phyloP scores from a whole-genome alignment of 2,888 invertebrate genomes.

The Leucoma salicis region DNA sequence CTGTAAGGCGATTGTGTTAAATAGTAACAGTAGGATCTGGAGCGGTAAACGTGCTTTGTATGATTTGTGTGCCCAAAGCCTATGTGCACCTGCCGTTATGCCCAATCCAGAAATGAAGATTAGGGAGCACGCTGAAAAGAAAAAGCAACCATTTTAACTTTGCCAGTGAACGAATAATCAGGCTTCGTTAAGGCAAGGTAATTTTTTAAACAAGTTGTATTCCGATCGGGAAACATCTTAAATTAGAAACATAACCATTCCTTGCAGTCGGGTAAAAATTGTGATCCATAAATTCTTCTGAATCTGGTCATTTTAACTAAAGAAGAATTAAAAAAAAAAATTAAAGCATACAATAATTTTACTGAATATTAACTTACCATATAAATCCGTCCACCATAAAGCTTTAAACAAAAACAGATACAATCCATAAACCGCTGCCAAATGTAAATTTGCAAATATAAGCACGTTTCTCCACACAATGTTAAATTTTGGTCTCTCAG shows the following conservation, averaged over 20 bases:
- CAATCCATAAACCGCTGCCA: slow-evolving; percentile 85
- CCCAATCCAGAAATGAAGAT: slow-evolving; percentile 92
- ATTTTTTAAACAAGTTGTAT: too few species aligned
- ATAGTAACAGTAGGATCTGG: slow-evolving; percentile 74
- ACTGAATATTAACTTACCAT: not conserved
- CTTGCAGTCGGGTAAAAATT: too few species aligned
- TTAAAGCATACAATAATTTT: too few species aligned
- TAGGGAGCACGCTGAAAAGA: slow-evolving; percentile 84
- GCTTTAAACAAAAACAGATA: slow-evolving; percentile 86
- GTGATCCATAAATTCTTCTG: too few species aligned
- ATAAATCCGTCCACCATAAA: slow-evolving; percentile 83
- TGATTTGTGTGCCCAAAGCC: slow-evolving; percentile 95
- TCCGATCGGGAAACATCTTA: too few species aligned
- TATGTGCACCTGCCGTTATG: slow-evolving; percentile 96
- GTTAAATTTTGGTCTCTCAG: not conserved
- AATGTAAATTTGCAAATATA: slow-evolving; percentile 85
- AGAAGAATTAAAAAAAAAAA: too few species aligned
- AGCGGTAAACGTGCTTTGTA: slow-evolving; percentile 95
- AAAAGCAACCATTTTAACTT: too few species aligned
- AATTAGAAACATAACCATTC: too few species aligned
- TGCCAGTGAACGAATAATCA: too few species aligned
- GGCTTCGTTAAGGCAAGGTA: too few species aligned
- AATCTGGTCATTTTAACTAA: too few species aligned
- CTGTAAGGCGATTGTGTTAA: not conserved
- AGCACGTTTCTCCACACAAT: slow-evolving; percentile 81